A percentile compares a stretch with the other conserved stretches of the same genome.
Evolutionary conservation across 1,140 invertebrate species (phyloP).

Genomic region (Papilio machaon): DNA sequence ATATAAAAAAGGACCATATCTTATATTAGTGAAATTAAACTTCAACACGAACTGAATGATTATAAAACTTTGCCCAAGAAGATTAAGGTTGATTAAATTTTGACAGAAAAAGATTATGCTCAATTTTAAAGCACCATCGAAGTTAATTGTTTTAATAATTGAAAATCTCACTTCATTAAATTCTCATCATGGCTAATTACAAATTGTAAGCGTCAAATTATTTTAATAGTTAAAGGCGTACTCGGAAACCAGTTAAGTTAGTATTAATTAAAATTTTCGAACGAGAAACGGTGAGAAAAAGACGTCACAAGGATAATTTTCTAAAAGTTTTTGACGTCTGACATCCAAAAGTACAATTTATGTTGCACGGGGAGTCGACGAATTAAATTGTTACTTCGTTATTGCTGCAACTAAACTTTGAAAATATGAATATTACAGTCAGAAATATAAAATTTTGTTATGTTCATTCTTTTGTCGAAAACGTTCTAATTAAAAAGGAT

Average conservation of each 20-base stretch:
- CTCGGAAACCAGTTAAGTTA: constrained; percentile 51
- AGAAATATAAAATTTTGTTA: constrained; percentile 1
- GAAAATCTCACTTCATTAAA: background rate
- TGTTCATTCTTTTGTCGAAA: constrained; percentile 1
- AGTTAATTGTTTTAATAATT: background rate
- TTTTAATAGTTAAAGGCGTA: background rate
- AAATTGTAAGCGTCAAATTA: constrained; percentile 1
- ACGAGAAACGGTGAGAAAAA: constrained; percentile 71
- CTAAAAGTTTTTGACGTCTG: constrained; percentile 76
- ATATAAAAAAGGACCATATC: too few relatives aligned
- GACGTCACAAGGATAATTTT: constrained; percentile 78
- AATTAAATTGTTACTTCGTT: constrained; percentile 76
- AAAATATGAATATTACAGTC: constrained; percentile 60
- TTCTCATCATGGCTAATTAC: background rate
- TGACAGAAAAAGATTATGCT: background rate
- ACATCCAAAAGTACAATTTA: constrained; percentile 79
- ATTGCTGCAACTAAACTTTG: constrained; percentile 76
- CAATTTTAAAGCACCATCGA: background rate
- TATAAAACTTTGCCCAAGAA: too few relatives aligned
- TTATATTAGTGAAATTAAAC: constrained; percentile 10
- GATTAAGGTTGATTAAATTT: background rate
- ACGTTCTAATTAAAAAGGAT: background rate
- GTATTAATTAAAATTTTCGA: constrained; percentile 79
- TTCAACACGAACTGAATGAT: too few relatives aligned
- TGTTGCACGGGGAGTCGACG: constrained; percentile 64